Percentiles rank a stretch among this genome's conserved stretches.
These are phyloP conservation scores for Synergus gifuensis DNA, from an alignment of 2,888 invertebrate species.

Conservation along the genomic window DNA sequence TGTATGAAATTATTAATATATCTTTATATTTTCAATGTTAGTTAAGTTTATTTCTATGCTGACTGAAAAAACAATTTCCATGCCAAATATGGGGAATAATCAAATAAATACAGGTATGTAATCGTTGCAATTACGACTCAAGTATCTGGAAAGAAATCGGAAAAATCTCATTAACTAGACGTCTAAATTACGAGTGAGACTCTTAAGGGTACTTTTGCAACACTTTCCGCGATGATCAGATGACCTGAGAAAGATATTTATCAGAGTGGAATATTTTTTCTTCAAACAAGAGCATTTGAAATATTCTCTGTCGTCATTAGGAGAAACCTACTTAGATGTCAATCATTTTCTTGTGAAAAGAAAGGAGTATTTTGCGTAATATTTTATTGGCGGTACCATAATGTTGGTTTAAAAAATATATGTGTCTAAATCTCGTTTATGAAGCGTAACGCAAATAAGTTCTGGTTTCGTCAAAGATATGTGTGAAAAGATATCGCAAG, in stretches of 20 bases:
- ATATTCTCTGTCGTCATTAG: background rate
- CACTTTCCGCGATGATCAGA: background rate
- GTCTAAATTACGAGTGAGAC: background rate
- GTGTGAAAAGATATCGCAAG: background rate
- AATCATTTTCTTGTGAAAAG: constrained; percentile 4
- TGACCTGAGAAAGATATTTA: background rate
- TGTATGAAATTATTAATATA: background rate
- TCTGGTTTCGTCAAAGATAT: background rate
- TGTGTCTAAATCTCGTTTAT: constrained; percentile 16
- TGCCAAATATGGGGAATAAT: background rate
- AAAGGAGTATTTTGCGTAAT: background rate
- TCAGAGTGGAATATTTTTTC: background rate
- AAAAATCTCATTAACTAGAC: background rate
- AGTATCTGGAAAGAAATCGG: background rate
- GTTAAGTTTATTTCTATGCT: background rate
- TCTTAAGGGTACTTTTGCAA: background rate
- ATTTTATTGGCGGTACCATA: background rate
- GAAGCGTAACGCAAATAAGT: constrained; percentile 3
- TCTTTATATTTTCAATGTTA: too few species aligned
- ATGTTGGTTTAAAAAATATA: background rate
- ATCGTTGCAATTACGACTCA: background rate
- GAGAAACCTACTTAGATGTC: background rate
- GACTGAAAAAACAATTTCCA: background rate
- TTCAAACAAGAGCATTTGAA: background rate
- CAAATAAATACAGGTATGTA: background rate